Evolutionary conservation across 2,113 vertebrate species (phyloP), one percentile per base, ranked within the genome.

Genomic region (Choloepus hoffmanni): DNA sequence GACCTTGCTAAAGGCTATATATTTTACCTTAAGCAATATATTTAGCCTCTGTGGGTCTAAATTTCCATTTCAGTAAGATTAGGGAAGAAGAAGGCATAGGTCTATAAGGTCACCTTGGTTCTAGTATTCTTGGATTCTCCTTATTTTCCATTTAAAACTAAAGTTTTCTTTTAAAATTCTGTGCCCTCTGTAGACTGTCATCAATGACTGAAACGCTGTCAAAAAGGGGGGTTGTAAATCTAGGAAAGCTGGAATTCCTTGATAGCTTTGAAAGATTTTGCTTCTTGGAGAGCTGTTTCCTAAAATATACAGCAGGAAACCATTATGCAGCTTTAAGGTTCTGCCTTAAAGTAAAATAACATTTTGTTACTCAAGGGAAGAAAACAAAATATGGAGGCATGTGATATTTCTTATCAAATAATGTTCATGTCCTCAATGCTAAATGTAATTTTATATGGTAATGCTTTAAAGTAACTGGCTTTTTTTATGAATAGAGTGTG

Each of bases 81-180:
- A 23, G 14, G 30, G 40, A 18, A 81, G 65, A 93, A 50, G 50
- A 86, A 76, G 48, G 26, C 3, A 5, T 14, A 12, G 19, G 24
- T 65, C n/a, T 63, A 0, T 15, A 40, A 90, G 55, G 48, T 92
- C 50, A 79, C 18, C 4, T 0, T 36, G 30, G 19, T 74, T 48
- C 58, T 83, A 16, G 10, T 43, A 48, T 73, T 62, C 26, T 86
- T 81, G 86, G 58, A 74, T 50, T 30, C 13, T 70, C 30, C 13
- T 70, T 95, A 79, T 90, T 53, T 68, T 92, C 30, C 36, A 30
- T 86, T 95, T 92, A 73, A 94, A 87, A 92, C 60, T 83, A 43
- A 84, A 33, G 16, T 89, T 77, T 95, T 76, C 15, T 63, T 63
- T n/a, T 68, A 26, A 96, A 85, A 84, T 5, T 43, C 65, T 67